Base-by-base conservation (phyloP, 2,797 vertebrate species). In the Florisuga fusca region DNA sequence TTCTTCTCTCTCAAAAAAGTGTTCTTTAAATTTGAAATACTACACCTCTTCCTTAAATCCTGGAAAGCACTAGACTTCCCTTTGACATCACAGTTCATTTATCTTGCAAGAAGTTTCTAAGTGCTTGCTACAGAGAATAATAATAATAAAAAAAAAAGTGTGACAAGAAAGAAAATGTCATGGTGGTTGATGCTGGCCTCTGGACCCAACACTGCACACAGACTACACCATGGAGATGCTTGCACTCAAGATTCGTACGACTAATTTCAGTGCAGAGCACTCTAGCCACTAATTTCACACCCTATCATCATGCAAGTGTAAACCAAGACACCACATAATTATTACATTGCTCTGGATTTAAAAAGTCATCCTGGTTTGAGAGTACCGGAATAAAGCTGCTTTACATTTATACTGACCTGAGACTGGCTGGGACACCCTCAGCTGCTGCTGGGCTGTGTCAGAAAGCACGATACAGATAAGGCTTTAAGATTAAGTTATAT, bases 71-170 rank as follows among this genome's bases (percentile, higher is more conserved):
- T 95, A 84, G 58, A 69, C n/a, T 96, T 81, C 59, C 69, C 69
- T 89, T 87, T 75, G 63, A 69, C 50, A 94, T 85, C 7, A 1
- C 93, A 95, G 90, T 61, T 94, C 84, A 96, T 95, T 96, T 87
- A 84, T 93, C 86, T 92, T 57, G 23, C 69, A 67, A 63, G 46
- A 94, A 86, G 45, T 89, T 94, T 92, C 66, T 15, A 9, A 89
- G 34, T 29, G 29, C 50, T 81, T 92, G 54, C 76, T 79, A 27
- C 38, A 90, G 41, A 59, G 12, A 58, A 83, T 13, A 61, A 61
- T 33, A n/a, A 7, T 34, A 69, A 82, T 68, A 53, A 6, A 51
- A 69, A 66, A 14, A 48, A 51, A 53, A 21, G 17, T 2, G 9
- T 6, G 9, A 16, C 57, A 12, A 66, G 62, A 85, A 2, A 90